Conservation (phyloP, 1,140 invertebrate genomes). For the Trichogramma pretiosum region DNA sequence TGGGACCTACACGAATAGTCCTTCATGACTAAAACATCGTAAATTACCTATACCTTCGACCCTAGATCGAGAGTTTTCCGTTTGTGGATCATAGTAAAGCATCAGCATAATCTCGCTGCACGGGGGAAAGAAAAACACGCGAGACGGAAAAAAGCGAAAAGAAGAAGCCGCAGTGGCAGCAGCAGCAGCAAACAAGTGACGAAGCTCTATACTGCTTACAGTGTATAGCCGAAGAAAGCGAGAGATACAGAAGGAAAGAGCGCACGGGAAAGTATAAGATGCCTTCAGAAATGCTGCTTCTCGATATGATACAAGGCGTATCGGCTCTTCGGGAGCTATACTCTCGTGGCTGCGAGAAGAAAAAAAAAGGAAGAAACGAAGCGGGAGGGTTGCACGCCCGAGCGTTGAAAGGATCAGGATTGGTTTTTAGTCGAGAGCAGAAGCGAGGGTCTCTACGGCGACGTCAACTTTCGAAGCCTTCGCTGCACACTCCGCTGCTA, state of each 20-base stretch:
- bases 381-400: too few relatives aligned
- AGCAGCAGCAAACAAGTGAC: too few relatives aligned
- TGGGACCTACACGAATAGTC: too few relatives aligned
- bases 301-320: constrained; percentile 17
- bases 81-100: constrained; percentile 15
- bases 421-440: constrained; percentile 13
- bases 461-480: constrained; percentile 15
- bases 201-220: too few relatives aligned
- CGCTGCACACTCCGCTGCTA: constrained; percentile 8
- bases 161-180: too few relatives aligned
- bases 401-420: constrained; percentile 17
- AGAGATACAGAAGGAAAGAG: not conserved
- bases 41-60: too few relatives aligned
- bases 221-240: too few relatives aligned
- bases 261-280: not conserved
- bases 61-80: constrained; percentile 11
- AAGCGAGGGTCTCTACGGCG: not conserved
- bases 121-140: constrained; percentile 8
- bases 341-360: not conserved
- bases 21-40: constrained; percentile 18
- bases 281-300: constrained; percentile 6
- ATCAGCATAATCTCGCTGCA: constrained; percentile 18
- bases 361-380: too few relatives aligned
- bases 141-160: not conserved
- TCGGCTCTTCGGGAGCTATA: not conserved